phyloP scores from a whole-genome alignment of 2,113 vertebrate genomes.

The Cynoglossus semilaevis region DNA sequence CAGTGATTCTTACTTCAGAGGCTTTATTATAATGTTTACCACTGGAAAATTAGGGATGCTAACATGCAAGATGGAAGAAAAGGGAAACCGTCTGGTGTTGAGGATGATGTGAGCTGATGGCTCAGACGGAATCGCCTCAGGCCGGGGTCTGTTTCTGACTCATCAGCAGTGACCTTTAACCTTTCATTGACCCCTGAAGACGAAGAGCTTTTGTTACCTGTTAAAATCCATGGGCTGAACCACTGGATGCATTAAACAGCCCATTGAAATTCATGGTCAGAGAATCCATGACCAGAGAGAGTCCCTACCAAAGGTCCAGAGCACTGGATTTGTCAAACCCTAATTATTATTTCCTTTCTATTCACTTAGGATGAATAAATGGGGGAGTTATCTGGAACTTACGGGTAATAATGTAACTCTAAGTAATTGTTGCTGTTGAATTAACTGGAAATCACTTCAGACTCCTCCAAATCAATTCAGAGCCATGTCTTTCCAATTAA shows the following conservation, averaged over 20 bases:
- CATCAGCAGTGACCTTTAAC: slow-evolving; percentile 17
- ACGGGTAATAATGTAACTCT: no score
- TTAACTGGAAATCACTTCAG: no score
- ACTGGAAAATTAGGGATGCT: slow-evolving; percentile 8
- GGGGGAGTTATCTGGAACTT: no score
- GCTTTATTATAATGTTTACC: slow-evolving; percentile 25
- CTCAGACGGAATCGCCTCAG: slow-evolving; percentile 3
- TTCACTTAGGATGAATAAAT: no score
- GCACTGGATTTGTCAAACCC: neutral
- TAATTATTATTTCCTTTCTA: no score
- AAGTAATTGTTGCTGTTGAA: no score
- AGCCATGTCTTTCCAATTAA: no score
- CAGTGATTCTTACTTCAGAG: slow-evolving; percentile 38
- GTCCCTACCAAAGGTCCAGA: neutral
- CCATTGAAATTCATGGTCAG: neutral
- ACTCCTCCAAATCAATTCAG: no score
- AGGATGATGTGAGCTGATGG: neutral
- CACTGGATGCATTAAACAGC: neutral
- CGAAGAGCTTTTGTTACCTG: neutral
- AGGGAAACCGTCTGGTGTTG: neutral
- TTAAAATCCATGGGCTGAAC: neutral
- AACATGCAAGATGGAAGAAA: slow-evolving; percentile 20
- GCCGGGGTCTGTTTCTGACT: neutral
- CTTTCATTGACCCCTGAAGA: slow-evolving; percentile 13
- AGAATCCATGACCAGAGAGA: neutral